Percentiles rank a stretch among this genome's conserved stretches.
Evolutionary conservation across 1,140 invertebrate genomes (phyloP).

Genomic region (Drosophila athabasca): DNA sequence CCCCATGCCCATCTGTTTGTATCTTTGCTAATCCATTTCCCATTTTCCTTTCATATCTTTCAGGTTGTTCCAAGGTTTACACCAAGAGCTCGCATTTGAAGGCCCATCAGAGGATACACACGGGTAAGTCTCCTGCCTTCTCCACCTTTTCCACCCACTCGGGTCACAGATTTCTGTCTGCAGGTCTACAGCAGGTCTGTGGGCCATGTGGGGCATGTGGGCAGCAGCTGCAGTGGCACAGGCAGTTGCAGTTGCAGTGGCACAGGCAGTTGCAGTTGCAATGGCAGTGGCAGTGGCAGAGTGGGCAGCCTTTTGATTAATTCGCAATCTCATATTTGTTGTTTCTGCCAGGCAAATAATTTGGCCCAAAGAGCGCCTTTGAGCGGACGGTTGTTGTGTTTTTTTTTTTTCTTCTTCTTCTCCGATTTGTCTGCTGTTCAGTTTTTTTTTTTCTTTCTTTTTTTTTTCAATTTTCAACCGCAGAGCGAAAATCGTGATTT

Average conservation of each 20-base stretch:
- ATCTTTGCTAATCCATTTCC: background rate
- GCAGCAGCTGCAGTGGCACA: constrained; percentile 52
- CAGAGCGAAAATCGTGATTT: constrained; percentile 75
- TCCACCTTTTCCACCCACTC: constrained; percentile 24
- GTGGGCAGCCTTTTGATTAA: constrained; percentile 76
- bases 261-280: constrained; percentile 51
- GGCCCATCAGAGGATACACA: constrained; percentile 98
- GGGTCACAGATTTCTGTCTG: constrained; percentile 25
- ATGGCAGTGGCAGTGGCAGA: constrained; percentile 20
- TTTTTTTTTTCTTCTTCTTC: too few species aligned
- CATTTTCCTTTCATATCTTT: constrained; percentile 75
- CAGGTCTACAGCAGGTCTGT: constrained; percentile 39
- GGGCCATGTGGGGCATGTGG: constrained; percentile 47
- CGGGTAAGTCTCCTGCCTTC: constrained; percentile 88
- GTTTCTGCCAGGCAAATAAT: constrained; percentile 75
- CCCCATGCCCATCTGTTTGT: background rate
- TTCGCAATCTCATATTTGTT: constrained; percentile 77
- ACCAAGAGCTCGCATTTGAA: constrained; percentile 99
- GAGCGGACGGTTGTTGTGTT: constrained; percentile 41
- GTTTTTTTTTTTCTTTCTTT: background rate
- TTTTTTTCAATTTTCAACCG: constrained; percentile 63
- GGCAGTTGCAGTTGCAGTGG: constrained; percentile 47
- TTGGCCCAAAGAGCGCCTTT: constrained; percentile 48
- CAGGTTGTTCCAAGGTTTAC: constrained; percentile 98
- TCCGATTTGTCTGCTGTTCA: constrained; percentile 15